phyloP scores from a whole-genome alignment of 2,113 vertebrate species.

The Phaethornis superciliosus region DNA sequence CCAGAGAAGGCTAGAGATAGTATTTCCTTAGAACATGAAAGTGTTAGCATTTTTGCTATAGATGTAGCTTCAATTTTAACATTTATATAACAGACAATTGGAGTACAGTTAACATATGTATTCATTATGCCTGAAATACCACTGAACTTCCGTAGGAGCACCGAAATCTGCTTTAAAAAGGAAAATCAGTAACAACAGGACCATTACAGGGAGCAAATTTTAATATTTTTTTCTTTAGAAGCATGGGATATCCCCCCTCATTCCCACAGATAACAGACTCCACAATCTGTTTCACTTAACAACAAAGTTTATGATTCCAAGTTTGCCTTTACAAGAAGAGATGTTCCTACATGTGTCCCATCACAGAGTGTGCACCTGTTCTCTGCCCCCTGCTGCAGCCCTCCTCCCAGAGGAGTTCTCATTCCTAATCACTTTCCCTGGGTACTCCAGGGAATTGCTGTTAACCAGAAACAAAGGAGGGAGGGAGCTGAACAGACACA shows the following conservation, averaged over 20 bases:
- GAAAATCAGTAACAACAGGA: background rate
- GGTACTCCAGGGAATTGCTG: background rate
- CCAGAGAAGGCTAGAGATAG: background rate
- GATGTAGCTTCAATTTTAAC: background rate
- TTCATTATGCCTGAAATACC: background rate
- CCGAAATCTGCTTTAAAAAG: no score
- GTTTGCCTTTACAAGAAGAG: background rate
- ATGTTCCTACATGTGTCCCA: background rate
- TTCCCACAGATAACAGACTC: background rate
- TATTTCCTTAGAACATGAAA: background rate
- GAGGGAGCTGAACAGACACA: background rate
- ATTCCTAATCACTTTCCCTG: background rate
- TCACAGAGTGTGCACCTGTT: fast-evolving
- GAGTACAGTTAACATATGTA: background rate
- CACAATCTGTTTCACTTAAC: background rate
- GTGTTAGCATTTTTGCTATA: background rate
- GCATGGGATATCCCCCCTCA: fast-evolving
- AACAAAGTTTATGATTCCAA: background rate
- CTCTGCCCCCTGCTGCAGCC: background rate
- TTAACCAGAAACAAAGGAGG: background rate
- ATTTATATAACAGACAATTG: background rate
- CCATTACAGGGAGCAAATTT: background rate
- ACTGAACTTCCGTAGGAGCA: background rate
- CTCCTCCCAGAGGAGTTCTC: background rate
- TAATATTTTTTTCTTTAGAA: background rate